Evolutionary conservation across 2,113 vertebrate species (phyloP).

Genomic region (Promerops cafer): DNA sequence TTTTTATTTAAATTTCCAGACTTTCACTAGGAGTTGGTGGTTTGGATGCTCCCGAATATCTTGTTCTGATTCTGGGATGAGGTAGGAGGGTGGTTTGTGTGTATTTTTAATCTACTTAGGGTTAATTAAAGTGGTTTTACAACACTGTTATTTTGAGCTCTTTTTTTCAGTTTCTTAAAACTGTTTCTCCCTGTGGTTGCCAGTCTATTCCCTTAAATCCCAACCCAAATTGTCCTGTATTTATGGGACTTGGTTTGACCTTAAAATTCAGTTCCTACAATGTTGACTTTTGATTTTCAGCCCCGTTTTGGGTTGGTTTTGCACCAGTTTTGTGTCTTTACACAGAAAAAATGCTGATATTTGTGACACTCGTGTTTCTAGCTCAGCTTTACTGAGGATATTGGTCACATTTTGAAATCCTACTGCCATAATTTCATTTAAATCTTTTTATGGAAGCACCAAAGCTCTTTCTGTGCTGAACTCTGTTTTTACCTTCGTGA

Average conservation of each 20-base stretch:
- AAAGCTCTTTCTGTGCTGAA: background rate
- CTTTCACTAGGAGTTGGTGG: too few relatives aligned
- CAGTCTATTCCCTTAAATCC: background rate
- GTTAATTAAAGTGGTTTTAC: background rate
- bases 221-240: background rate
- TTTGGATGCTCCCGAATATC: background rate
- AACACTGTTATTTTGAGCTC: background rate
- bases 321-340: background rate
- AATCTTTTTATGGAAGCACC: background rate
- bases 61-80: background rate
- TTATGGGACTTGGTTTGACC: background rate
- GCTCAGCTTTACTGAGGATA: background rate
- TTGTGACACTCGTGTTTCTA: rapidly evolving
- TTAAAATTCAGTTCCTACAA: background rate
- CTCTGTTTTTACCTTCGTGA: background rate
- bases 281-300: background rate
- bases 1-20: background rate
- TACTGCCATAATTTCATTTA: rapidly evolving
- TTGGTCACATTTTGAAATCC: background rate
- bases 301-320: background rate
- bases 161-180: background rate
- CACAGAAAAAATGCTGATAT: background rate
- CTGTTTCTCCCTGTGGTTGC: background rate
- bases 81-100: background rate
- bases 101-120: background rate